Evolutionary conservation across 2,888 invertebrate genomes (phyloP).

Genomic region (Drosophila monieri): DNA sequence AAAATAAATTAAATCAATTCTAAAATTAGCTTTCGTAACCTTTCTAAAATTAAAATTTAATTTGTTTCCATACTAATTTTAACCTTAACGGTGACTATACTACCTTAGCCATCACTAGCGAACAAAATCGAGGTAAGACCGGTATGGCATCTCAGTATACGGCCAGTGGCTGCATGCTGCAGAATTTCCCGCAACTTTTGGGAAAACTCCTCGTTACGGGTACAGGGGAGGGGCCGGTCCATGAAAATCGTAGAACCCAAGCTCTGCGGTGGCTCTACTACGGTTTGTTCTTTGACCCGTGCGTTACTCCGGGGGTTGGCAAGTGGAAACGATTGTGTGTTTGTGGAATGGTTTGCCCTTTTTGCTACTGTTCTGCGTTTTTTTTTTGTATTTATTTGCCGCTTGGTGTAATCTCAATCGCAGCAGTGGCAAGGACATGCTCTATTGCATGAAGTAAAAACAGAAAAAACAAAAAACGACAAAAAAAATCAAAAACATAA

Average conservation of each 20-base stretch:
- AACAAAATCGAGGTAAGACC: not conserved
- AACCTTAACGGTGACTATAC: not conserved
- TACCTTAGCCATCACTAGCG: not conserved
- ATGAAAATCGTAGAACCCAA: conserved; percentile 7
- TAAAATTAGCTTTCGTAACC: too few species aligned
- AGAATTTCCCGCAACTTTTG: conserved; percentile 30
- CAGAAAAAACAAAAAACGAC: not conserved
- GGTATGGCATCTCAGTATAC: conserved; percentile 5
- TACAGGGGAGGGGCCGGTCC: not conserved
- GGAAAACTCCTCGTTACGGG: conserved; percentile 4
- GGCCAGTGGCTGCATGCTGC: conserved; percentile 19
- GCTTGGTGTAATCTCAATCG: conserved; percentile 59
- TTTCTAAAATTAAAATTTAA: too few species aligned
- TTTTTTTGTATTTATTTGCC: conserved; percentile 60
- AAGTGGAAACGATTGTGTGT: conserved; percentile 63
- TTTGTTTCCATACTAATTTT: too few species aligned
- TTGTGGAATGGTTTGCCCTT: conserved; percentile 30
- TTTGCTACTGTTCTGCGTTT: conserved; percentile 2
- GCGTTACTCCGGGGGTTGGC: conserved; percentile 28
- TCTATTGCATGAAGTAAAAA: conserved; percentile 23
- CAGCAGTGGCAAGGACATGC: conserved; percentile 38
- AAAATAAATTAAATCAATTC: too few species aligned
- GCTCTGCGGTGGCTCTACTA: conserved; percentile 35
- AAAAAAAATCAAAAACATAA: conserved; percentile 6
- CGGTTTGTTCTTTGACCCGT: conserved; percentile 43